Percentiles rank a stretch among this genome's conserved stretches.
Evolutionary conservation across 2,888 invertebrate genomes (phyloP).

Genomic region (Tridacna crocea): DNA sequence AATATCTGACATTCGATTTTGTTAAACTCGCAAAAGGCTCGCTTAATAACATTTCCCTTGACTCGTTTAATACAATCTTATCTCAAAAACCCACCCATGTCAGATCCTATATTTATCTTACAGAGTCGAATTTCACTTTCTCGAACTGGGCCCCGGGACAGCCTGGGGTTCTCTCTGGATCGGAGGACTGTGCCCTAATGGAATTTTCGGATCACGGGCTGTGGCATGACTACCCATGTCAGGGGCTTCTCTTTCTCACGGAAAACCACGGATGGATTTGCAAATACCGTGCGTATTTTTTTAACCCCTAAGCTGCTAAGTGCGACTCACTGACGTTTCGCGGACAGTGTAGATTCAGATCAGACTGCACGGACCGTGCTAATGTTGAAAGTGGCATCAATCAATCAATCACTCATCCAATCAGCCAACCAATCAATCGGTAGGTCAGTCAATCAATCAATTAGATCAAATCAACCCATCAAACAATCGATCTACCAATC

Average conservation of each 20-base stretch:
- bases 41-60: too few relatives aligned
- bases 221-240: conserved; percentile 53
- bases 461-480: too few relatives aligned
- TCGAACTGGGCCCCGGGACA: conserved; percentile 36
- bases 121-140: conserved; percentile 11
- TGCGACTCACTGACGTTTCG: too few relatives aligned
- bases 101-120: not conserved
- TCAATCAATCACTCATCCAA: too few relatives aligned
- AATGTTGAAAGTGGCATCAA: not conserved
- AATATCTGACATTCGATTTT: too few relatives aligned
- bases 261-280: conserved; percentile 53
- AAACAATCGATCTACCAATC: too few relatives aligned
- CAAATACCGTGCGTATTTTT: conserved; percentile 36
- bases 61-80: not conserved
- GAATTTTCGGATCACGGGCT: conserved; percentile 15
- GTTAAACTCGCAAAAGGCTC: too few relatives aligned
- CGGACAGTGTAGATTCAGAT: too few relatives aligned
- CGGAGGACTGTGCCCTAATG: conserved; percentile 44
- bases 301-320: too few relatives aligned
- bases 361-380: not conserved
- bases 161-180: conserved; percentile 35
- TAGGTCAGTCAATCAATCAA: too few relatives aligned
- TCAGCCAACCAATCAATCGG: too few relatives aligned
- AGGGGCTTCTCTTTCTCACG: conserved; percentile 28
- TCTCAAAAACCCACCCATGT: not conserved